Conservation (phyloP, 92 coral and sea anemone genomes). For the Phenganax subtilis region DNA sequence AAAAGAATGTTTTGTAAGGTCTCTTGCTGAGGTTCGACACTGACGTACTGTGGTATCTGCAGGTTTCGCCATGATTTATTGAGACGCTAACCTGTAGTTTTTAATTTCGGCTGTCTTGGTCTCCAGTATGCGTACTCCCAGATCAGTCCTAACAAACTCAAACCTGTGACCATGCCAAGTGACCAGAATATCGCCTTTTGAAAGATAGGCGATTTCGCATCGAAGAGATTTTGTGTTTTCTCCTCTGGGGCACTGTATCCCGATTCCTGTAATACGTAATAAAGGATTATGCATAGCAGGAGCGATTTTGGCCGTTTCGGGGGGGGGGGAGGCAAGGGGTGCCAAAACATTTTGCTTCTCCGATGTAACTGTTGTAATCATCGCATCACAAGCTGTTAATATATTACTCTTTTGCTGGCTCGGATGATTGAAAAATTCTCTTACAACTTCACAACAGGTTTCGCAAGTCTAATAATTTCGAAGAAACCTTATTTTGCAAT, state of each 20-base stretch:
- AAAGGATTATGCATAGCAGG: not conserved
- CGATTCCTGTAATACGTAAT: conserved; percentile 59
- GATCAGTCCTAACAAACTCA: conserved; percentile 88
- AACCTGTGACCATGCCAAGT: conserved; percentile 79
- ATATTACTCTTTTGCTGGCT: too few relatives aligned
- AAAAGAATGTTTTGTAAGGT: too few relatives aligned
- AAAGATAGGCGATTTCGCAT: conserved; percentile 89
- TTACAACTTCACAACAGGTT: too few relatives aligned
- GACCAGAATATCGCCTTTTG: conserved; percentile 80
- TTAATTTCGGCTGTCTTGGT: conserved; percentile 89
- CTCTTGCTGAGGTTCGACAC: too few relatives aligned
- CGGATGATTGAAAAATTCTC: too few relatives aligned
- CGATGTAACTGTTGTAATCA: too few relatives aligned
- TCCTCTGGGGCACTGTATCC: conserved; percentile 91
- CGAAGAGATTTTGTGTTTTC: conserved; percentile 87
- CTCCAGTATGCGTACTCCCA: conserved; percentile 99
- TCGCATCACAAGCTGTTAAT: too few relatives aligned
- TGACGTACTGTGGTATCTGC: too few relatives aligned
- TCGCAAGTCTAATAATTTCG: too few relatives aligned
- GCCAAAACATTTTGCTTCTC: too few relatives aligned
- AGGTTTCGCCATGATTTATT: not conserved
- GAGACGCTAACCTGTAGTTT: conserved; percentile 67
- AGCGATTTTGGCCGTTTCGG: not conserved
- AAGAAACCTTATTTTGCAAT: too few relatives aligned
- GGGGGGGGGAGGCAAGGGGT: too few relatives aligned